Base-by-base conservation (phyloP, 2,113 vertebrate genomes). In the Tychaedon coryphoeus region DNA sequence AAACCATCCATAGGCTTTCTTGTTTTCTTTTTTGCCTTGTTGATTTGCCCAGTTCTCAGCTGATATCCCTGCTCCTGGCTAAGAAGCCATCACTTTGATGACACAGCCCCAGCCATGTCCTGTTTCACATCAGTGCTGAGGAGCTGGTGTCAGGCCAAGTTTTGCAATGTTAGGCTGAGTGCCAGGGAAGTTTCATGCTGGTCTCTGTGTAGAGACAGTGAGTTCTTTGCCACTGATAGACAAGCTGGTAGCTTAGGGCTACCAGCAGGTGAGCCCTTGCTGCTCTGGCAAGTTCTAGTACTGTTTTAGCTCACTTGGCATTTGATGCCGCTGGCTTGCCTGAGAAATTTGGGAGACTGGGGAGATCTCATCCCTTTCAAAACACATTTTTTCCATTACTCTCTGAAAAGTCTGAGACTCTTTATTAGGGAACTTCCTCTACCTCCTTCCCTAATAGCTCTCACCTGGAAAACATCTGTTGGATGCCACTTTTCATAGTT, bases 101-200 rank as follows among this genome's bases (percentile, higher is more conserved):
- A 19, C 92, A 45, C 23, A 82, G 31, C 50, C 70, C 28, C 73
- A 64, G 19, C 11, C 2, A 0, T 8, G 6, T 20, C 42, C 50
- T 70, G 12, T 58, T 73, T 60, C 22, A 48, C 18, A 51, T 29
- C 0, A 0, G 14, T 51, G n/a, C 4, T 1, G 1, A 66, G 29
- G 17, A 56, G 22, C 40, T 73, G 70, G 14, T 88, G 28, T 24
- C 47, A 86, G 40, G 8, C 8, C 29, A 75, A 11, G 4, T 56
- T 82, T 85, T 58, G 18, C 9, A 65, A 9, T 0, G 1, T 83
- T 48, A 83, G 53, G 29, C 29, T 45, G 53, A 14, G 19, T 54
- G 26, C 11, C 2, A 2, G 19, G 56, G 34, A 88, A 50, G 25
- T 65, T 81, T 78, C 25, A 6, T 53, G 19, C 28, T 69, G 23